Conservation (phyloP, 2,888 invertebrate genomes). For the Margaritifera margaritifera region DNA sequence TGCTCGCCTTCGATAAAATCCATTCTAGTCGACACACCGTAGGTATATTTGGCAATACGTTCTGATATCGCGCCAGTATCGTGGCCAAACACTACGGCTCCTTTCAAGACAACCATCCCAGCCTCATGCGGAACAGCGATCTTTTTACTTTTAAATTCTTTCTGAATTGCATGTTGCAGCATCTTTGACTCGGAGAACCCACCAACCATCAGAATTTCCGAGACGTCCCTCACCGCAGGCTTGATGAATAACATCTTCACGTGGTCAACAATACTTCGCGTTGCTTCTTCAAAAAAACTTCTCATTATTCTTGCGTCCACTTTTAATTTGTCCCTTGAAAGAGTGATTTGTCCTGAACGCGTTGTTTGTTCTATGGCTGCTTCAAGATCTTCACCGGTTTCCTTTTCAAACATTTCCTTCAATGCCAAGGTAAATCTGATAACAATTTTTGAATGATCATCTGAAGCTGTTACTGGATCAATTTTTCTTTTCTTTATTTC, state of each 20-base stretch:
- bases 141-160: neutral
- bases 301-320: neutral
- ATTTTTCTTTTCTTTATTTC: no score
- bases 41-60: slow-evolving; percentile 10
- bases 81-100: slow-evolving; percentile 20
- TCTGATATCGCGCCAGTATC: slow-evolving; percentile 6
- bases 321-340: slow-evolving; percentile 10
- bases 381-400: neutral
- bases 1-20: slow-evolving; percentile 1
- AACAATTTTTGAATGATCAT: no score
- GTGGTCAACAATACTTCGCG: slow-evolving; percentile 3
- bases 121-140: slow-evolving; percentile 13
- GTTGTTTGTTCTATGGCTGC: neutral
- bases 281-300: slow-evolving; percentile 5
- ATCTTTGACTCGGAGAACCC: slow-evolving; percentile 18
- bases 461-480: no score
- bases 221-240: neutral
- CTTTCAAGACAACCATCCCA: slow-evolving; percentile 15
- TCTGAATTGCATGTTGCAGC: slow-evolving; percentile 5
- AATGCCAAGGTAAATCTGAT: no score
- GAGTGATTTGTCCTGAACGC: neutral
- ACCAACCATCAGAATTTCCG: slow-evolving; percentile 16
- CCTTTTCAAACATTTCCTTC: no score
- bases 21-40: slow-evolving; percentile 8
- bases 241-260: slow-evolving; percentile 1